Base-by-base conservation (phyloP, 2,888 invertebrate genomes). In the Eucriotettix oculatus region DNA sequence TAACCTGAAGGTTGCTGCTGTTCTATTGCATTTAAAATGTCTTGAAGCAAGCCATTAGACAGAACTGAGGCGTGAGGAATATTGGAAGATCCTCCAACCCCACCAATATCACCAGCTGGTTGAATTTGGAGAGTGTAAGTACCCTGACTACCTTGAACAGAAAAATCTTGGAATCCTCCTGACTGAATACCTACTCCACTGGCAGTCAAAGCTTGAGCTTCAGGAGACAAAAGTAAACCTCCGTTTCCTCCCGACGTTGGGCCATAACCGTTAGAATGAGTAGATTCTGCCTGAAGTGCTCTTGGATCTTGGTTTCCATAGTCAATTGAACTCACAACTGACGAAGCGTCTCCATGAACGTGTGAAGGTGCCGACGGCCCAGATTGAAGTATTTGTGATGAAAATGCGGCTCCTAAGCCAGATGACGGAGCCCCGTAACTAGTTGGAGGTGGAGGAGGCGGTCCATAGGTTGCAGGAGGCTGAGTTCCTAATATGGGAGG, bases 1-100 rank as follows among this genome's bases (percentile, higher is more conserved):
- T 61, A 63, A 9, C 59, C 43, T 61, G 62, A 9, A 52, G 54
- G 52, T 17, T 52, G 41, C 0, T 87, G 86, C 64, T 88, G 84
- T 68, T 90, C 90, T 56, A 90, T 89, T 0, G 90, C 90, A 63
- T 86, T 83, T 2, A 91, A 71, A 60, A 91, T 89, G 58, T 89
- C 87, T 69, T 90, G 88, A 1, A 90, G 71, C 0, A 91, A 75
- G 1, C 86, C 89, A 69, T 89, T 85, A 0, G 88, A 88, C 0
- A 90, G 72, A 0, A 90, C 78, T 70, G 89, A 86, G 14, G 86
- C 85, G 67, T 90, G 90, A 58, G 87, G 82, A 29, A 68, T 78
- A 65, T 78, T 76, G 10, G 76, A 74, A 9, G 74, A 74, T 17
- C 72, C 71, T 0, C 77, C 76, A 54, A 70, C 69, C 65, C 70